Percentiles rank a stretch among this genome's conserved stretches.
phyloP scores from a whole-genome alignment of 2,113 vertebrate species.

The Barnardius zonarius region DNA sequence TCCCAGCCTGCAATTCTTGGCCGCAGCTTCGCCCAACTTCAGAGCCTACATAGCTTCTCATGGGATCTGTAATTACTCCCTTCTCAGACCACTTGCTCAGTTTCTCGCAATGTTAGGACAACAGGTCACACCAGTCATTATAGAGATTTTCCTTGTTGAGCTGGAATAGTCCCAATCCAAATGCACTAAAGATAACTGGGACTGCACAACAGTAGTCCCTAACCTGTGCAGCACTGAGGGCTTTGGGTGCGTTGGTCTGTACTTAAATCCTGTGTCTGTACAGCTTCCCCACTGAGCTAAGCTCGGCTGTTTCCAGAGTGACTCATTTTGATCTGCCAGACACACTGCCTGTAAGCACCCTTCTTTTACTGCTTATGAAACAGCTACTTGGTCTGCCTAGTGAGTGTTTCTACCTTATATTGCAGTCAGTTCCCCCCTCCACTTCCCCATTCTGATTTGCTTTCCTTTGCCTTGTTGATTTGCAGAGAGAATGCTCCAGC shows the following conservation, averaged over 20 bases:
- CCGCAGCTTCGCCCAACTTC: background rate
- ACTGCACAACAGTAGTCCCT: background rate
- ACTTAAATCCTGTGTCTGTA: accelerated
- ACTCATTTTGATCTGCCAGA: background rate
- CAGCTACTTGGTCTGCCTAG: background rate
- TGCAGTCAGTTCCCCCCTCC: accelerated
- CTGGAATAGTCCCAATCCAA: background rate
- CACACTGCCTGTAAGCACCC: background rate
- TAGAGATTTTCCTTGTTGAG: background rate
- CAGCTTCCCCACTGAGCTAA: accelerated
- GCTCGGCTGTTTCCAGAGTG: background rate
- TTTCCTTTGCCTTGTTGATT: background rate
- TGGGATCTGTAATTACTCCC: background rate
- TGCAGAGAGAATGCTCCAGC: background rate
- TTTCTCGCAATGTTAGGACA: background rate
- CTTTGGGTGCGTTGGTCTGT: accelerated
- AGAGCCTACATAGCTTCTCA: background rate
- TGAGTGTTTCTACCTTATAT: background rate
- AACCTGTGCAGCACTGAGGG: background rate
- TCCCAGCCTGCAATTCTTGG: background rate
- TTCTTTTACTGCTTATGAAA: background rate
- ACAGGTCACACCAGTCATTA: background rate
- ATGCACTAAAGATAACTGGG: background rate
- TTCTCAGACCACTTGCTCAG: background rate
- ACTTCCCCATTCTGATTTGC: background rate